Percentiles rank a stretch among this genome's conserved stretches.
These are phyloP conservation scores for Lipotes vexillifer DNA, from an alignment of 2,113 vertebrate species.

Conservation along the genomic window DNA sequence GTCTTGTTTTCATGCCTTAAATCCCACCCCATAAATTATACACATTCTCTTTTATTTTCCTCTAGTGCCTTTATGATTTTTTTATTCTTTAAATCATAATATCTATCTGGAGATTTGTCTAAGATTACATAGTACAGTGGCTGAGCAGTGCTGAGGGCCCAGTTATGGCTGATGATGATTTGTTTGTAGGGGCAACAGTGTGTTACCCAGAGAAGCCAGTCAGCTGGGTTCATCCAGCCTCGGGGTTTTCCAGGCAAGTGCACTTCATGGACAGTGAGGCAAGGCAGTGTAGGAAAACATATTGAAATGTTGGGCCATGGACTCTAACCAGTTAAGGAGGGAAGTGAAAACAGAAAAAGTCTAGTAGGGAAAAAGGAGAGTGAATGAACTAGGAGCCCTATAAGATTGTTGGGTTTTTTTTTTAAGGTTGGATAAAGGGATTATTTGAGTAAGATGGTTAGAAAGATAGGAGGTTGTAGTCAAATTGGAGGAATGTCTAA, in stretches of 20 bases:
- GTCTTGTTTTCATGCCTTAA: background rate
- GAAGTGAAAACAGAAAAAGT: background rate
- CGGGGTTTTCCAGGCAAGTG: background rate
- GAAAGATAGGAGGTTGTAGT: background rate
- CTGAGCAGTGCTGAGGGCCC: background rate
- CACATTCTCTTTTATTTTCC: background rate
- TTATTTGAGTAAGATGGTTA: background rate
- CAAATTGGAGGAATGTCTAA: background rate
- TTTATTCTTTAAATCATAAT: background rate
- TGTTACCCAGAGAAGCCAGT: background rate
- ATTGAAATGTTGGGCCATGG: background rate
- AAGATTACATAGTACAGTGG: background rate
- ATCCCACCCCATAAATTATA: background rate
- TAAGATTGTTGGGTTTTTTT: background rate
- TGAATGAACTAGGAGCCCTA: background rate
- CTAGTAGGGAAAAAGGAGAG: background rate
- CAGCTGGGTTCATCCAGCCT: background rate
- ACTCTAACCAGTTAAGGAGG: background rate
- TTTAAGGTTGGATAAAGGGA: background rate
- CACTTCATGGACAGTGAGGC: background rate
- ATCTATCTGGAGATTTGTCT: background rate
- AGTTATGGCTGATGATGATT: background rate
- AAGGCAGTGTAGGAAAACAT: background rate
- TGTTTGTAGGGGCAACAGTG: background rate
- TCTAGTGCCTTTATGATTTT: background rate